Evolutionary conservation across 1,140 invertebrate genomes (phyloP).

Genomic region (Hermetia illucens): DNA sequence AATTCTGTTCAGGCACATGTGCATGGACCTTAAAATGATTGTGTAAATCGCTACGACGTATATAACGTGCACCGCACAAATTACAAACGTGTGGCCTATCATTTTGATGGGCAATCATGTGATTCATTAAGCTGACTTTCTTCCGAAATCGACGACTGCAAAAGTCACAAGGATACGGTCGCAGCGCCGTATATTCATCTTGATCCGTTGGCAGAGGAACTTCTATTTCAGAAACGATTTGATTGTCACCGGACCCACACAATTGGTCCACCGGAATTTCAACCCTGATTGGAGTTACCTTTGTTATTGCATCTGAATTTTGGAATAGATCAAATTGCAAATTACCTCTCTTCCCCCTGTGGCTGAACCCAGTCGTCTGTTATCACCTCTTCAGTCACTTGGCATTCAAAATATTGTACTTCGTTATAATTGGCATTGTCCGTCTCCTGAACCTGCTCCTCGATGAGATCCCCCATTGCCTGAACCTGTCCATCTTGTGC

Average conservation of each 20-base stretch:
- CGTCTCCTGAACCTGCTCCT: conserved; percentile 22
- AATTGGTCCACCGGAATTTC: conserved; percentile 51
- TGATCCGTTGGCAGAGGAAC: conserved; percentile 65
- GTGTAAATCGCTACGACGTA: conserved; percentile 60
- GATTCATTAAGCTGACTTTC: conserved; percentile 67
- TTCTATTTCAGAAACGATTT: conserved; percentile 50
- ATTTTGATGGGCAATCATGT: conserved; percentile 70
- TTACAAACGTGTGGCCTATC: conserved; percentile 64
- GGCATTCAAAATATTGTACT: conserved; percentile 30
- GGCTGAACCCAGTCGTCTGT: conserved; percentile 60
- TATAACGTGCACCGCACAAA: conserved; percentile 60
- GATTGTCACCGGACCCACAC: conserved; percentile 31
- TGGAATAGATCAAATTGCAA: background rate
- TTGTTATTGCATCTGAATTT: conserved; percentile 8
- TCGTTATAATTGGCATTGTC: conserved; percentile 27
- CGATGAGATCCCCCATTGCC: conserved; percentile 15
- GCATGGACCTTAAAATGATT: conserved; percentile 71
- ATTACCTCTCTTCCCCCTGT: conserved; percentile 50
- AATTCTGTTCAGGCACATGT: conserved; percentile 39
- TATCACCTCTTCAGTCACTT: conserved; percentile 59
- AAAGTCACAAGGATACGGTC: conserved; percentile 75
- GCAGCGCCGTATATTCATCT: conserved; percentile 61
- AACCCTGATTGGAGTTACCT: conserved; percentile 31
- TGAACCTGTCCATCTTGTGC: conserved; percentile 34
- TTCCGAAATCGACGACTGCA: conserved; percentile 67